Evolutionary conservation across 2,888 invertebrate genomes (phyloP), one percentile per base, ranked within the genome.

Genomic region (Napeogenes sylphis): DNA sequence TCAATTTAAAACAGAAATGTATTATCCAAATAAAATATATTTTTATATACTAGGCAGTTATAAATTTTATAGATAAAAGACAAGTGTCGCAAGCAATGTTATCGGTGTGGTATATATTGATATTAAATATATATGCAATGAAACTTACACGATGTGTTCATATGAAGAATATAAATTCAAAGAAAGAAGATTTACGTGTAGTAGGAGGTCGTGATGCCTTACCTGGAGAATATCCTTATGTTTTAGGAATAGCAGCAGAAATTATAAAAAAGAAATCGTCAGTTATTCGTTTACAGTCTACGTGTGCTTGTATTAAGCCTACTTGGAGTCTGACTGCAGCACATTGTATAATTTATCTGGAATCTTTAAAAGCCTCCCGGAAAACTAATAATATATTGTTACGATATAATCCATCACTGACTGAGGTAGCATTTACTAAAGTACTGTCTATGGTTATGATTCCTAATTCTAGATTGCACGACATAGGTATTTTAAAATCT

Each of bases 401-500:
- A 51, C 51, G 51, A 30, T 51, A 51, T 51, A 8, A 51, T 51
- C 21, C 8, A 55, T 35, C 45, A 38, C n/a, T 42, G 45, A 55
- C 21, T 14, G 33, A 45, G 32, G 33, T 45, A n/a, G 5, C 14
- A 30, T 55, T 5, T n/a, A 56, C 45, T 12, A 21, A 33, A n/a
- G 55, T 63, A 38, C 53, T 63, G 14, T 59, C 56, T 21, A 46
- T n/a, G 13, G 38, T 56, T 14, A 10, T 45, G 12, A 30, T 56
- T 53, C 42, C 63, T 51, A 57, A 51, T 30, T 57, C 6, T 8
- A 4, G 6, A 32, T 0, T 13, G 2, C 4, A 59, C 35, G 63
- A 64, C 33, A 51, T 64, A 10, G 60, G 63, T 13, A 57, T 64
- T 45, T 13, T 61, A n/a, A 12, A 57, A 58, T 42, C 55, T 57